These are phyloP conservation scores for Scaeva pyrastri DNA, from an alignment of 2,888 invertebrate genomes.

Conservation along the genomic window DNA sequence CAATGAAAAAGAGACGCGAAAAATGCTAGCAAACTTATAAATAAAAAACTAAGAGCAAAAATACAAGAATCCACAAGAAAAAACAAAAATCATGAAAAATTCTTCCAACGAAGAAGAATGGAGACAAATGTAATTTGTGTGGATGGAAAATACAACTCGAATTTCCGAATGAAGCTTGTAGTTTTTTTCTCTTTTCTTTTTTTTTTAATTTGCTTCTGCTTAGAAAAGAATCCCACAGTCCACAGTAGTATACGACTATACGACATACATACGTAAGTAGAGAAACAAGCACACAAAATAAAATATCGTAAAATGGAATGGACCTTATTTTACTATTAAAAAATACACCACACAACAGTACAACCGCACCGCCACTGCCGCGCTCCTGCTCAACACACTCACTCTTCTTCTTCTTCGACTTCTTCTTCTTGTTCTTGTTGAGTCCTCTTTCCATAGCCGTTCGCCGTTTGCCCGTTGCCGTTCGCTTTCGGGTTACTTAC, in stretches of 20 bases:
- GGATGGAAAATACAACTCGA: constrained; percentile 71
- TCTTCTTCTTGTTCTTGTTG: too few relatives aligned
- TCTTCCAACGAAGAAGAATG: constrained; percentile 55
- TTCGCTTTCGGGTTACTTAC: constrained; percentile 70
- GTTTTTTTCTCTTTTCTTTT: constrained; percentile 23
- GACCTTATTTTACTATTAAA: constrained; percentile 71
- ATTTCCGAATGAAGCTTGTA: constrained; percentile 69
- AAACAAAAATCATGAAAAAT: constrained; percentile 48
- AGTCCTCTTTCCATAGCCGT: constrained; percentile 58
- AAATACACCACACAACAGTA: constrained; percentile 60
- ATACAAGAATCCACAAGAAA: constrained; percentile 31
- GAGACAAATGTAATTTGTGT: constrained; percentile 46
- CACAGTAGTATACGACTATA: constrained; percentile 57
- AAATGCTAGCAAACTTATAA: constrained; percentile 59
- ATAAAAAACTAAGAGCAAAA: constrained; percentile 55
- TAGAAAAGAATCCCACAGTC: constrained; percentile 40
- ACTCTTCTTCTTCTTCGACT: too few relatives aligned
- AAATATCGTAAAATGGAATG: constrained; percentile 75
- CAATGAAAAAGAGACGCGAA: constrained; percentile 70
- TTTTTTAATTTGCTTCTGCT: not conserved
- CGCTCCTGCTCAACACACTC: constrained; percentile 3
- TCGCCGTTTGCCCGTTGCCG: too few relatives aligned
- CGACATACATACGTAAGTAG: constrained; percentile 64
- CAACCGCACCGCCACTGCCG: constrained; percentile 12
- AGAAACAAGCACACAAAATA: constrained; percentile 61